Conservation (phyloP, 1,140 invertebrate genomes). For the Panulirus ornatus region DNA sequence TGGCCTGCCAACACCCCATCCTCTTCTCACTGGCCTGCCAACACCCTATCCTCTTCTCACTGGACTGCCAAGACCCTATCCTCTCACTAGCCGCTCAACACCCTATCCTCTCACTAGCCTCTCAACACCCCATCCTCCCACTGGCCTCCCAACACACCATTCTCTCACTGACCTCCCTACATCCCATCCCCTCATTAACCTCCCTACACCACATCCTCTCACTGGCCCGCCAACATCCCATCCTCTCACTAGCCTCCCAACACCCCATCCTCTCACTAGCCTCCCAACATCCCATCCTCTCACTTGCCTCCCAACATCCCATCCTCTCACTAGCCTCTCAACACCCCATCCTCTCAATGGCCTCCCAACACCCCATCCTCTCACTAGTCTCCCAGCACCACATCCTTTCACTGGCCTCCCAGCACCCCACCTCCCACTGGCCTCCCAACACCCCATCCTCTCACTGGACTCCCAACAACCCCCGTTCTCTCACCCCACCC, state of each 20-base stretch:
- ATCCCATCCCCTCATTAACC: not conserved
- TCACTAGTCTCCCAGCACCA: not conserved
- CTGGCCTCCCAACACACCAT: too few species aligned
- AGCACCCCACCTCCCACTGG: not conserved
- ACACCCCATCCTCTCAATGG: not conserved
- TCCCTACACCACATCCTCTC: not conserved
- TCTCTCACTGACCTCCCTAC: slow-evolving; percentile 1
- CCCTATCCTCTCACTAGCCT: slow-evolving; percentile 16
- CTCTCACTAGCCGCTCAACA: too few species aligned
- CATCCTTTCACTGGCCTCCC: not conserved
- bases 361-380: too few species aligned
- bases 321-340: not conserved
- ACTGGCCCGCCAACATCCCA: too few species aligned
- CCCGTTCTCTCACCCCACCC: not conserved
- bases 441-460: not conserved
- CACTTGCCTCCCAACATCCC: not conserved
- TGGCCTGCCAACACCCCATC: not conserved
- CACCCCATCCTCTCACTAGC: not conserved
- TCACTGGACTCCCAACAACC: not conserved
- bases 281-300: not conserved
- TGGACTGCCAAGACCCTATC: too few species aligned
- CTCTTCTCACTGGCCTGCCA: not conserved
- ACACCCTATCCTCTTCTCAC: too few species aligned
- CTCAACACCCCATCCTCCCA: too few species aligned
- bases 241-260: not conserved